Conservation (phyloP, 1,140 invertebrate genomes). For the Drosophila simulans region DNA sequence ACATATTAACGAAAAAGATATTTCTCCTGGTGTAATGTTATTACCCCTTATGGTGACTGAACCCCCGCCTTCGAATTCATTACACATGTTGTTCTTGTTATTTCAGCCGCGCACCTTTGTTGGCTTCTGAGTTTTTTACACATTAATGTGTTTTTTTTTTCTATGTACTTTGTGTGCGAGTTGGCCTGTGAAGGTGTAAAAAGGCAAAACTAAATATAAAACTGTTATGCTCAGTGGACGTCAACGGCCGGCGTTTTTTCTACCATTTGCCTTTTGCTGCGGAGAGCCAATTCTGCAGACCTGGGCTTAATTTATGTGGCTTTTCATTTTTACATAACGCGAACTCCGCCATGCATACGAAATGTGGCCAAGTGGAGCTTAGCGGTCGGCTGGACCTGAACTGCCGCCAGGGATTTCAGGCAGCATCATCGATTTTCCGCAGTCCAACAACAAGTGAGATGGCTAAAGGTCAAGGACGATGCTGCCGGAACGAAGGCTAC, state of each 20-base stretch:
- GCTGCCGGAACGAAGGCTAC: conserved; percentile 14
- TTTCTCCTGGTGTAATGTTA: conserved; percentile 7
- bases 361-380: conserved; percentile 45
- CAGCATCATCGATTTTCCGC: conserved; percentile 61
- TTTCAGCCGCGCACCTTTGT: conserved; percentile 70
- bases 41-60: conserved; percentile 3
- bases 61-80: conserved; percentile 29
- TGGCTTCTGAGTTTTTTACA: conserved; percentile 77
- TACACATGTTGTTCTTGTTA: conserved; percentile 51
- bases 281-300: conserved; percentile 12
- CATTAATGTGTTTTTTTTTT: conserved; percentile 66
- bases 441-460: conserved; percentile 62
- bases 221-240: conserved; percentile 79
- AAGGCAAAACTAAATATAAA: conserved; percentile 73
- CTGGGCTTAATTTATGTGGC: conserved; percentile 68
- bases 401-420: conserved; percentile 3
- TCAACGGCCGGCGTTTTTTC: conserved; percentile 50
- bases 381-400: background rate
- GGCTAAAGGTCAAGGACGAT: conserved; percentile 74
- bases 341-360: conserved; percentile 59
- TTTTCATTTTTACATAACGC: conserved; percentile 66
- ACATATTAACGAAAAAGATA: too few relatives aligned
- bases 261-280: background rate
- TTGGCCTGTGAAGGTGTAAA: conserved; percentile 75
- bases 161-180: conserved; percentile 44